Base-by-base conservation (phyloP, 2,113 vertebrate species). In the Albula glossodonta region DNA sequence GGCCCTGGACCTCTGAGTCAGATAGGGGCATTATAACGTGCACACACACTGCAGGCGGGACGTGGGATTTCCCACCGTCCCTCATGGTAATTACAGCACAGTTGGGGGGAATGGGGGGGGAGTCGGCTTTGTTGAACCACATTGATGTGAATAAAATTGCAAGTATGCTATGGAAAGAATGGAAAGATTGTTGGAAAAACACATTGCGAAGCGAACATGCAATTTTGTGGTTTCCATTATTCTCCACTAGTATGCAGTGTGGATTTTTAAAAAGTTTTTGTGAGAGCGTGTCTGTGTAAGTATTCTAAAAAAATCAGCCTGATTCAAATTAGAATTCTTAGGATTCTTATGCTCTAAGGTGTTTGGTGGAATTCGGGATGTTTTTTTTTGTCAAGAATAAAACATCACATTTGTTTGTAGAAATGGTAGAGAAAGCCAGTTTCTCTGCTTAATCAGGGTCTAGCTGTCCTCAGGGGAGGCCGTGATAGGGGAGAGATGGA, bases 21-120 rank as follows among this genome's bases (percentile, higher is more conserved):
- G 19, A 70, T 17, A 50, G 85, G 51, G 57, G 70, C 51, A 57
- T 70, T 86, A 78, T 82, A 51, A 82, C 80, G 56, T 53, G 51
- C 78, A 74, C 83, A 48, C 31, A 56, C 6, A 15, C 17, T 9
- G 70, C 6, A 7, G 25, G n/a, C 22, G 8, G 70, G 70, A n/a
- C 22, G 22, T n/a, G n/a, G 12, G 70, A 17, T 48, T 84, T 84
- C 83, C 83, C 74, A 78, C 66, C 49, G 41, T 15, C 84, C 84
- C 4, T 51, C 74, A 80, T 85, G 77, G 51, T 57, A 79, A 84
- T 84, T 79, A 79, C 66, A 11, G 17, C n/a, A 77, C 63, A n/a
- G n/a, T 0, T 12, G 51, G n/a, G 74, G 51, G 77, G 31, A 48
- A 48, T 49, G 63, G 25, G 70, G 70, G 4, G 51, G 50, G 51